These are phyloP conservation scores for Periplaneta americana DNA, from an alignment of 1,140 invertebrate species.

Conservation along the genomic window DNA sequence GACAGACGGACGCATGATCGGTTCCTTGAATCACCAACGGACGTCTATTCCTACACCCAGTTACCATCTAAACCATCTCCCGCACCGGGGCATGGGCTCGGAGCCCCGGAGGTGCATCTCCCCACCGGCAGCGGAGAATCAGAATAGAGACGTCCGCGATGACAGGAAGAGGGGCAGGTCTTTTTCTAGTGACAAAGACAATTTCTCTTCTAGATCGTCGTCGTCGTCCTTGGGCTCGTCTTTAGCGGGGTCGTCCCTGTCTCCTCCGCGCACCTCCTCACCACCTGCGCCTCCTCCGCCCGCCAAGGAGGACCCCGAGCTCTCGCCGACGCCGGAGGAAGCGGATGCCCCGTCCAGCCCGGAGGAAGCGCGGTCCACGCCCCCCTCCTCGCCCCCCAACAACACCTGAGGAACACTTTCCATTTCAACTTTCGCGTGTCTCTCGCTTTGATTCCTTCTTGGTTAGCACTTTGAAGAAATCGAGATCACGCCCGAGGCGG, in stretches of 20 bases:
- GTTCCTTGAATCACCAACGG: constrained; percentile 22
- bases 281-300: neutral
- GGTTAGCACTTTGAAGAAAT: constrained; percentile 7
- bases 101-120: neutral
- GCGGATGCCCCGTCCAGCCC: neutral
- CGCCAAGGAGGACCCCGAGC: neutral
- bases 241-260: constrained; percentile 8
- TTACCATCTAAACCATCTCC: neutral
- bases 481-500: constrained; percentile 9
- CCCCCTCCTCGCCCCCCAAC: neutral
- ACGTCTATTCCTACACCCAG: neutral
- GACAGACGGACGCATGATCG: constrained; percentile 33
- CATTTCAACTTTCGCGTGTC: constrained; percentile 3
- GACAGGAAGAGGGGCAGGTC: constrained; percentile 15
- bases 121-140: neutral
- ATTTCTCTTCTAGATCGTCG: constrained; percentile 25
- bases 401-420: constrained; percentile 6
- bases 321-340: neutral
- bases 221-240: constrained; percentile 24
- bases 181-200: constrained; percentile 23
- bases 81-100: too few species aligned
- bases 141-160: neutral
- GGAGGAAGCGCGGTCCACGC: neutral
- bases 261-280: constrained; percentile 1
- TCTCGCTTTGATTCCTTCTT: neutral